Evolutionary conservation across 2,888 invertebrate species (phyloP).

Genomic region (Mechanitis mazaeus): DNA sequence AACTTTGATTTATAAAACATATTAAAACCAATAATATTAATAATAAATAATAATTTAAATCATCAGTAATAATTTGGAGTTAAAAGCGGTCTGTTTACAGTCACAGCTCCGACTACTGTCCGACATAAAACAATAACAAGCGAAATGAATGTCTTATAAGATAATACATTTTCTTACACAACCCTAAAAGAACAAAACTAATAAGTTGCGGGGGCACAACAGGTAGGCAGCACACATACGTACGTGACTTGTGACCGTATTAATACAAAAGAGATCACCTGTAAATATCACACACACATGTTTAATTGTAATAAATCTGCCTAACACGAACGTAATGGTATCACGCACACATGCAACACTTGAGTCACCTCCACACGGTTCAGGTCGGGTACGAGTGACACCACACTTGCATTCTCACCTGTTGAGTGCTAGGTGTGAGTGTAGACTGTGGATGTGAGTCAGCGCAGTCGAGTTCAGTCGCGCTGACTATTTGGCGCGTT

Average conservation of each 20-base stretch:
- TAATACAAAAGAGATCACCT: conserved; percentile 61
- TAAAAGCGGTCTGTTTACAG: conserved; percentile 31
- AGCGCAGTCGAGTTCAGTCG: conserved; percentile 60
- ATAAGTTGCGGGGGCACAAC: conserved; percentile 66
- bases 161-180: conserved; percentile 53
- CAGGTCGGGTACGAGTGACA: conserved; percentile 62
- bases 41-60: too few relatives aligned
- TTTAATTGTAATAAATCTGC: conserved; percentile 57
- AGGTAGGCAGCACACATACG: conserved; percentile 64
- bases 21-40: too few relatives aligned
- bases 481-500: conserved; percentile 66
- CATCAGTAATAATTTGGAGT: conserved; percentile 5
- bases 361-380: conserved; percentile 64
- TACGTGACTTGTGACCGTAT: conserved; percentile 68
- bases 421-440: conserved; percentile 58
- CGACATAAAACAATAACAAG: conserved; percentile 43
- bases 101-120: conserved; percentile 35
- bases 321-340: conserved; percentile 66
- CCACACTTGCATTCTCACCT: conserved; percentile 73
- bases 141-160: conserved; percentile 45
- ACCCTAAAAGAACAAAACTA: conserved; percentile 63
- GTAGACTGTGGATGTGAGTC: conserved; percentile 54
- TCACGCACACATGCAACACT: conserved; percentile 50
- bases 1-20: too few relatives aligned
- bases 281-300: conserved; percentile 49